Base-by-base conservation (phyloP, 2,797 vertebrate species). In the Echiichthys vipera region DNA sequence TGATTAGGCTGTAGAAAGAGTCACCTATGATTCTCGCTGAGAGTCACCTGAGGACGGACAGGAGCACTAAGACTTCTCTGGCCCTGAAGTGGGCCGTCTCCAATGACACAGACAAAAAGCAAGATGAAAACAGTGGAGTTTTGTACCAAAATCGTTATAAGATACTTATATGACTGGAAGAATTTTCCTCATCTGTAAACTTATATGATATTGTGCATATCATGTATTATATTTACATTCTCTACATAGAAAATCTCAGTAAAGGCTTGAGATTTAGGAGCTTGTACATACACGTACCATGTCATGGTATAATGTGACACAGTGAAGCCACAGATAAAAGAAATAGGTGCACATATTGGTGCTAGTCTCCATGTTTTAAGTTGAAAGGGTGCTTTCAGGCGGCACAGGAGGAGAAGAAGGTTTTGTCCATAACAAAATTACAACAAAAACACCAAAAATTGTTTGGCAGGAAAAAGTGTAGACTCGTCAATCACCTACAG, bases 181-280 rank as follows among this genome's bases (percentile, higher is more conserved):
- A 51, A 7, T 32, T 55, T 61, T 50, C 49, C 69, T 78, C 75
- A 74, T 71, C 76, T 81, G 81, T 91, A 89, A 84, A 90, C 66
- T 71, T 81, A 69, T 73, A 79, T 47, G 67, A 89, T 80, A 80
- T 80, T 92, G 84, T 93, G 89, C 90, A 94, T 93, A 94, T 91
- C 90, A 83, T 93, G 91, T 93, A 90, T 90, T 92, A 90, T 93
- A 93, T 91, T 90, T 91, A 85, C 89, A 92, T 91, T 91, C 80
- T 92, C 88, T 85, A 90, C 80, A 85, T 81, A 71, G 71, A 42
- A 51, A 81, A 74, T 88, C 83, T 87, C 78, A 25, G 62, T 83
- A 37, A 78, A 75, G 39, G 65, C 66, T 69, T 43, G 77, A 81
- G 85, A 81, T 84, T 83, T 51, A 69, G 89, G 87, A 89, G 85